These are phyloP conservation scores for Drosophila antonietae DNA, from an alignment of 2,888 invertebrate genomes.

Conservation along the genomic window DNA sequence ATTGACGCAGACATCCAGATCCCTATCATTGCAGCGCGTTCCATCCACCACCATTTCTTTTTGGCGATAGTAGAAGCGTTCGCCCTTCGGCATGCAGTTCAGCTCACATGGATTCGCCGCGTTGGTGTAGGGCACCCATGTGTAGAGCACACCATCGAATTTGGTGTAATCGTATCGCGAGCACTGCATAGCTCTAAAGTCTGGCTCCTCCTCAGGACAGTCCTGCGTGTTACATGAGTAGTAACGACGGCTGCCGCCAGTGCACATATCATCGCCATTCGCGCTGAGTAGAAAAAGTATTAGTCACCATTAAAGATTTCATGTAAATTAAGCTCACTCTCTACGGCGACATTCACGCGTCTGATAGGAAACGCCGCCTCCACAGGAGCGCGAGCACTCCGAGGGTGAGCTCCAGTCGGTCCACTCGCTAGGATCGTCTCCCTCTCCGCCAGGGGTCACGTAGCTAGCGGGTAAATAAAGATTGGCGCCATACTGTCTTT, in stretches of 20 bases:
- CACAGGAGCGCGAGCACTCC: constrained; percentile 95
- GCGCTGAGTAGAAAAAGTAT: constrained; percentile 84
- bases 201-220: constrained; percentile 90
- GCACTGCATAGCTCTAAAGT: constrained; percentile 96
- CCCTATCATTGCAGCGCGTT: constrained; percentile 92
- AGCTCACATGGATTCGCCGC: constrained; percentile 96
- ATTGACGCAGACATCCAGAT: constrained; percentile 96
- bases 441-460: constrained; percentile 89
- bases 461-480: constrained; percentile 90
- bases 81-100: constrained; percentile 96
- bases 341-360: constrained; percentile 90
- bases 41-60: constrained; percentile 92
- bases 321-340: constrained; percentile 85
- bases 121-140: constrained; percentile 95
- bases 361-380: constrained; percentile 95
- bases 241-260: constrained; percentile 92
- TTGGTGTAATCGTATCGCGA: constrained; percentile 91
- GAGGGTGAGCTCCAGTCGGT: constrained; percentile 93
- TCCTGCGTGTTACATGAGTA: constrained; percentile 97
- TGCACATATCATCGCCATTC: constrained; percentile 88
- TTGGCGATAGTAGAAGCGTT: constrained; percentile 95
- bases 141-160: constrained; percentile 93
- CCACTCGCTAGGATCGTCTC: constrained; percentile 89
- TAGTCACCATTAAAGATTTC: neutral
- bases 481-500: constrained; percentile 91